These are phyloP conservation scores for Rhodophaea formosa DNA, from an alignment of 2,888 invertebrate species.

Conservation along the genomic window DNA sequence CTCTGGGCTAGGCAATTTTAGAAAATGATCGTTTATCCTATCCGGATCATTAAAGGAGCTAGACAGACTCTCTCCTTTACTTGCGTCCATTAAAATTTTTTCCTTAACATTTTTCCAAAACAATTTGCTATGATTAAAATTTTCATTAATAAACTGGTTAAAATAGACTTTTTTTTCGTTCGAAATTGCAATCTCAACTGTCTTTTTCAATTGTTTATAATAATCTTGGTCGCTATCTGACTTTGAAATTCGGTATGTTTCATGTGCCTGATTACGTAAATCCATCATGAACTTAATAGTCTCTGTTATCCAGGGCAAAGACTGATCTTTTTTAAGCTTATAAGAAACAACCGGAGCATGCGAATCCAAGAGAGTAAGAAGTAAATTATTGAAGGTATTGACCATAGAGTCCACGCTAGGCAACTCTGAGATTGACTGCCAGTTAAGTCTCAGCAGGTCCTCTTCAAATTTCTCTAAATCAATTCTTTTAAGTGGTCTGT, in stretches of 20 bases:
- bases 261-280: background rate
- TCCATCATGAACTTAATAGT: constrained; percentile 1
- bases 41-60: no score
- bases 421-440: background rate
- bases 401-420: background rate
- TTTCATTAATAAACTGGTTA: no score
- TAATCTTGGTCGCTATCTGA: background rate
- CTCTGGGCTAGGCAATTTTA: no score
- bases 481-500: background rate
- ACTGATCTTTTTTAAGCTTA: no score
- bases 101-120: no score
- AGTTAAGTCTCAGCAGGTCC: background rate
- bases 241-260: background rate
- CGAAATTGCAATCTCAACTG: background rate
- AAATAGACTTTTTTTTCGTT: background rate
- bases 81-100: no score
- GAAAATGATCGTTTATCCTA: no score
- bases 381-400: background rate
- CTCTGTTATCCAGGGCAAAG: background rate
- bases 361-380: no score
- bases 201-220: background rate
- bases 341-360: background rate
- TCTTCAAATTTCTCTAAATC: background rate
- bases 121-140: no score
- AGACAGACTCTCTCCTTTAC: no score